Conservation (phyloP, 1,140 invertebrate species). For the Zaprionus lachaisei region DNA sequence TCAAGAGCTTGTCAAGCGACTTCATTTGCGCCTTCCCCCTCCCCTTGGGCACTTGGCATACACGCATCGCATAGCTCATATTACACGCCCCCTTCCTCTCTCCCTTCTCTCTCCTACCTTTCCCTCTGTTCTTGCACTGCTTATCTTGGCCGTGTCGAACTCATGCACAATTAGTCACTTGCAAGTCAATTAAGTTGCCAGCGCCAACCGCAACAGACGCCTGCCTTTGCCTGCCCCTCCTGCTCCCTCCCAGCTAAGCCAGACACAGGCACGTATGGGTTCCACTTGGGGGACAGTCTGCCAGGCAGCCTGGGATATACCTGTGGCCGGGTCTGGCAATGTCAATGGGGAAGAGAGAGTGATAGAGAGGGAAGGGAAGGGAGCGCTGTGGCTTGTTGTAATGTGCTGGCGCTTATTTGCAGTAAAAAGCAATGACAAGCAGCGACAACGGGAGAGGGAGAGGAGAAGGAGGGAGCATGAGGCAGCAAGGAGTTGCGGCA, state of each 20-base stretch:
- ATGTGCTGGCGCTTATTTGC: constrained; percentile 70
- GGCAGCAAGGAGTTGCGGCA: constrained; percentile 3
- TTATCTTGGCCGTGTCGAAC: constrained; percentile 60
- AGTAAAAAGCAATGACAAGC: constrained; percentile 80
- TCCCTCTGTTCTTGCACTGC: not conserved
- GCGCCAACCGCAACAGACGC: constrained; percentile 69
- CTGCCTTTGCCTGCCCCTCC: constrained; percentile 6
- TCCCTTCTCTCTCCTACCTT: no score
- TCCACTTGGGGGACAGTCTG: not conserved
- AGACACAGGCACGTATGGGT: constrained; percentile 53
- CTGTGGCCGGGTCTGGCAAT: constrained; percentile 59
- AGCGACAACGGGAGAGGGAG: constrained; percentile 60
- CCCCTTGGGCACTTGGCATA: constrained; percentile 27
- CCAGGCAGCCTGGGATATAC: constrained; percentile 38
- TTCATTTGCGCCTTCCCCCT: constrained; percentile 64
- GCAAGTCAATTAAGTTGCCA: constrained; percentile 80
- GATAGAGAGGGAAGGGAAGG: not conserved
- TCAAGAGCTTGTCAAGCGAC: constrained; percentile 58
- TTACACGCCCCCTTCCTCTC: constrained; percentile 45
- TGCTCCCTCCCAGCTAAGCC: constrained; percentile 2
- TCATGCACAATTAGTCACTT: constrained; percentile 83
- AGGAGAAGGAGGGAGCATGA: not conserved
- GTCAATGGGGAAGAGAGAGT: not conserved
- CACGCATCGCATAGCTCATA: constrained; percentile 61
- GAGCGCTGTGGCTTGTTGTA: constrained; percentile 32